Conservation (phyloP, 2,113 vertebrate species). For the Python bivittatus region DNA sequence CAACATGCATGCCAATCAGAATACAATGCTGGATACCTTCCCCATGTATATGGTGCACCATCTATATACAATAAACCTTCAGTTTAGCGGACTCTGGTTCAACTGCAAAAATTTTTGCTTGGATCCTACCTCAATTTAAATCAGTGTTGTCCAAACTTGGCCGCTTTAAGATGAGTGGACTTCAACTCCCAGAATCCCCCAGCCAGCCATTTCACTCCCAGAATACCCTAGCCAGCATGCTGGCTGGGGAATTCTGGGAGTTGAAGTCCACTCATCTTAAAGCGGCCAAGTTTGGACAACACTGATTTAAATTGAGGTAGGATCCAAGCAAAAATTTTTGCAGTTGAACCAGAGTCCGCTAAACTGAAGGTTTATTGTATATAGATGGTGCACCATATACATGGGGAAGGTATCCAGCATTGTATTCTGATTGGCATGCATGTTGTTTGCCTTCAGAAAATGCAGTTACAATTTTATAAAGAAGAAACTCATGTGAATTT, state of each 20-base stretch:
- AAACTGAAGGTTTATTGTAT: not conserved
- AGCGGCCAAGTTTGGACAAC: too few relatives aligned
- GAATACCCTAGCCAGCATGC: too few relatives aligned
- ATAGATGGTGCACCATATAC: not conserved
- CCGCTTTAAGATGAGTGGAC: too few relatives aligned
- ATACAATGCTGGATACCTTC: not conserved
- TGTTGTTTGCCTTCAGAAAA: not conserved
- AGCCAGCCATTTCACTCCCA: too few relatives aligned
- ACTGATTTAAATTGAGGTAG: not conserved
- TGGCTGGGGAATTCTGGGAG: not conserved
- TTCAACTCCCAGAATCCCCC: too few relatives aligned
- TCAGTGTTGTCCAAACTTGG: too few relatives aligned
- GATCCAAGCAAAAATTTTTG: not conserved
- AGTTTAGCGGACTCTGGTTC: not conserved
- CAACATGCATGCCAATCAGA: not conserved
- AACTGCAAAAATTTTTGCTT: not conserved
- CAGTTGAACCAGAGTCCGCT: not conserved
- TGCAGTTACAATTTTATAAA: not conserved
- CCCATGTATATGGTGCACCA: not conserved
- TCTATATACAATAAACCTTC: not conserved
- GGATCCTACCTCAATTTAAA: not conserved
- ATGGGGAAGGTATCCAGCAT: not conserved
- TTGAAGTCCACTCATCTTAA: not conserved
- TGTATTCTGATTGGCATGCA: not conserved
- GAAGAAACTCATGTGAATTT: not conserved